Conservation (phyloP, 1,140 invertebrate species). For the Ostrea edulis region DNA sequence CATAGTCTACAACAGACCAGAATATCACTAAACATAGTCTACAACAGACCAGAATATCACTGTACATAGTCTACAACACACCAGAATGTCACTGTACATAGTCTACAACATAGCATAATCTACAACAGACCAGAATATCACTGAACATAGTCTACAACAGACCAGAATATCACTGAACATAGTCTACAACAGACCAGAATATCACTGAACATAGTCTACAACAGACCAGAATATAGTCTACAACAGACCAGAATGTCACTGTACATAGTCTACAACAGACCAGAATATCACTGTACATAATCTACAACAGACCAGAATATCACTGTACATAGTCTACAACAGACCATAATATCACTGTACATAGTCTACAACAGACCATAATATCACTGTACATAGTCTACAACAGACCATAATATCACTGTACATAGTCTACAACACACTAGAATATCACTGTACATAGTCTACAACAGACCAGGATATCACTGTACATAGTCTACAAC, state of each 20-base stretch:
- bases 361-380: conserved; percentile 79
- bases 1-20: conserved; percentile 80
- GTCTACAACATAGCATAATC: too few relatives aligned
- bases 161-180: conserved; percentile 42
- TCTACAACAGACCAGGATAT: conserved; percentile 78
- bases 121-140: conserved; percentile 70
- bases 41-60: conserved; percentile 52
- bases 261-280: conserved; percentile 81
- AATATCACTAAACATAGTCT: conserved; percentile 80
- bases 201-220: conserved; percentile 81
- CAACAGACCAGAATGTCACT: conserved; percentile 48
- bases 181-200: conserved; percentile 79
- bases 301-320: conserved; percentile 78
- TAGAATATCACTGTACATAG: not conserved
- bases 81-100: conserved; percentile 10
- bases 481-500: conserved; percentile 81
- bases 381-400: conserved; percentile 81
- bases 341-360: conserved; percentile 38
- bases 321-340: conserved; percentile 81
- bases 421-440: conserved; percentile 81
- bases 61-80: conserved; percentile 81
- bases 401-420: conserved; percentile 48
- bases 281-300: conserved; percentile 1
- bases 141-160: conserved; percentile 81
- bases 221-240: conserved; percentile 77